These are phyloP conservation scores for Drosophila sproati DNA, from an alignment of 1,140 invertebrate species.

Conservation along the genomic window DNA sequence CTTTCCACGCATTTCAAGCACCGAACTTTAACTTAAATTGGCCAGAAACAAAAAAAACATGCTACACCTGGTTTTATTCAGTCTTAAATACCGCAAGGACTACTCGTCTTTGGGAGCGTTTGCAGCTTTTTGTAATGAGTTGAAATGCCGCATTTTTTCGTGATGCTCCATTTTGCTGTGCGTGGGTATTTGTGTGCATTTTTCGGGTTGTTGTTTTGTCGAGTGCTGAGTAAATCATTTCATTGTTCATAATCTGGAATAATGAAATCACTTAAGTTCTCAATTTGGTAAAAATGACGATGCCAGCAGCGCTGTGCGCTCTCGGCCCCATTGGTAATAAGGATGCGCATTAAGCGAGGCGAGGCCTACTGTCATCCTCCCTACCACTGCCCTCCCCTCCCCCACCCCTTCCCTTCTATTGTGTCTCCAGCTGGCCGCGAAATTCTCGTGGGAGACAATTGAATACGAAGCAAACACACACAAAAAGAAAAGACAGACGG, in stretches of 20 bases:
- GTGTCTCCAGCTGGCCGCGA: constrained; percentile 38
- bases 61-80: constrained; percentile 49
- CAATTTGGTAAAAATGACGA: constrained; percentile 68
- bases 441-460: constrained; percentile 77
- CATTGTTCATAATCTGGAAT: constrained; percentile 81
- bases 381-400: not conserved
- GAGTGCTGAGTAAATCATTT: constrained; percentile 74
- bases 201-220: constrained; percentile 12
- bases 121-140: not conserved
- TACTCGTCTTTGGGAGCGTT: not conserved
- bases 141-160: not conserved
- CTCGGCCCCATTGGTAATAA: constrained; percentile 73
- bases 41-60: constrained; percentile 29
- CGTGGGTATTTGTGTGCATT: not conserved
- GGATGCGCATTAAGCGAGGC: constrained; percentile 75
- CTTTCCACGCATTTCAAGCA: not conserved
- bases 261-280: constrained; percentile 83
- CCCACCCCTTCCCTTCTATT: not conserved
- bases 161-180: not conserved
- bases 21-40: constrained; percentile 43
- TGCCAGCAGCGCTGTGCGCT: constrained; percentile 53
- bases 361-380: constrained; percentile 1
- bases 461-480: constrained; percentile 56
- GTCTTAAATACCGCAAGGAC: constrained; percentile 56
- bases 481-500: constrained; percentile 14